Conservation (phyloP, 30 jellyfish, hydroid and myxozoan species). For the Turritopsis rubra region DNA sequence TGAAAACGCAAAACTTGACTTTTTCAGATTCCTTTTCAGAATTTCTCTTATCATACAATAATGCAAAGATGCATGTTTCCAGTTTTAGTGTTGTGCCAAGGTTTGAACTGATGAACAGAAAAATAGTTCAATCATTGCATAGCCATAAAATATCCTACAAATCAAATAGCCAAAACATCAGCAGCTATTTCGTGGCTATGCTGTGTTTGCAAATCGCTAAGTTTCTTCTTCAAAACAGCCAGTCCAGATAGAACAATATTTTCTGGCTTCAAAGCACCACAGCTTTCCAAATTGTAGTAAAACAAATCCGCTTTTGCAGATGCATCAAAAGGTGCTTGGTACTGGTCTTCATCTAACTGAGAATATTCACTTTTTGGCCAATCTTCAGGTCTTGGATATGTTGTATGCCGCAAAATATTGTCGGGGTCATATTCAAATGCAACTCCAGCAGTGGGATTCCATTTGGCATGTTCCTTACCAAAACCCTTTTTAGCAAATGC, state of each 20-base stretch:
- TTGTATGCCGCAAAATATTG: constrained; percentile 86
- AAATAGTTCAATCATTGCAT: too few relatives aligned
- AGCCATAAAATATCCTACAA: too few relatives aligned
- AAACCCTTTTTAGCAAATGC: constrained; percentile 97
- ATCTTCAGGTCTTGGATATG: constrained; percentile 93
- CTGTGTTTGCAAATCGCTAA: constrained; percentile 82
- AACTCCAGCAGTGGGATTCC: constrained; percentile 99
- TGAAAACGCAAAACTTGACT: too few relatives aligned
- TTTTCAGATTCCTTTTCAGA: too few relatives aligned
- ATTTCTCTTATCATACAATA: too few relatives aligned
- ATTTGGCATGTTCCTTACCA: constrained; percentile 96
- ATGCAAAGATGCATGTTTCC: too few relatives aligned
- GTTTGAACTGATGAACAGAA: too few relatives aligned
- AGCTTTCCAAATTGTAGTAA: constrained; percentile 73
- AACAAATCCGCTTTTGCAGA: constrained; percentile 83
- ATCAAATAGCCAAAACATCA: constrained; percentile 83
- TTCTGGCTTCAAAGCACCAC: constrained; percentile 87
- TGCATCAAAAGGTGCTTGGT: constrained; percentile 84
- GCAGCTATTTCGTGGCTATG: constrained; percentile 98
- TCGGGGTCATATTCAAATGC: constrained; percentile 98
- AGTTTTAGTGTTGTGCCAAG: too few relatives aligned
- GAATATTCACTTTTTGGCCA: constrained; percentile 98
- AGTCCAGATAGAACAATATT: constrained; percentile 75
- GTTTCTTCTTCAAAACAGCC: constrained; percentile 67
- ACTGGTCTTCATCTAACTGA: constrained; percentile 72